Conservation (phyloP, 1,140 invertebrate genomes). For the Archegozetes longisetosus region DNA sequence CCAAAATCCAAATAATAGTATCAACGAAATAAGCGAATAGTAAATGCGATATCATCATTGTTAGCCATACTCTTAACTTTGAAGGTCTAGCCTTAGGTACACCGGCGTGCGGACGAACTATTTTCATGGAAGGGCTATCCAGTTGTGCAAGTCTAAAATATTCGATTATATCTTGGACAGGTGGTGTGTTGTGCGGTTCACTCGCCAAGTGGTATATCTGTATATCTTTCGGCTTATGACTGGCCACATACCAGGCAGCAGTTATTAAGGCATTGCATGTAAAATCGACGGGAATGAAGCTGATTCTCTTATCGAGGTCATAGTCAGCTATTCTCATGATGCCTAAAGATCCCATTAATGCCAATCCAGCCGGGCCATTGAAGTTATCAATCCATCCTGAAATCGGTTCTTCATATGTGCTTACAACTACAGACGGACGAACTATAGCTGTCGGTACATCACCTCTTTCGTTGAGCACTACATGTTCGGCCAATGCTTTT, state of each 20-base stretch:
- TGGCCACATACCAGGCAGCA: constrained; percentile 48
- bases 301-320: constrained; percentile 51
- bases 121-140: background rate
- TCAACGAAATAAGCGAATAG: constrained; percentile 7
- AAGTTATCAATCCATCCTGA: constrained; percentile 89
- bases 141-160: background rate
- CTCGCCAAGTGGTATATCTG: constrained; percentile 74
- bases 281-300: constrained; percentile 84
- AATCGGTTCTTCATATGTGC: constrained; percentile 73
- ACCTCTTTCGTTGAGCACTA: constrained; percentile 39
- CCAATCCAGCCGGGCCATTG: constrained; percentile 90
- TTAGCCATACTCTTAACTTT: background rate
- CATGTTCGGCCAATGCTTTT: constrained; percentile 58
- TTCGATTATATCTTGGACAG: background rate
- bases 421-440: constrained; percentile 81
- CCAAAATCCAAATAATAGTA: constrained; percentile 2
- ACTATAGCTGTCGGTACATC: constrained; percentile 57
- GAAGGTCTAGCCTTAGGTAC: background rate
- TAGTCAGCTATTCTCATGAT: constrained; percentile 64
- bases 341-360: constrained; percentile 77
- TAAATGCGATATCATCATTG: constrained; percentile 1
- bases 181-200: constrained; percentile 58
- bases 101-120: background rate
- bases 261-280: constrained; percentile 68
- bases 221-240: constrained; percentile 40